Percentiles rank a stretch among this genome's conserved stretches.
Conservation (phyloP, 37 sponge, comb jelly and placozoan species). For the Aphrocallistes beatrix region DNA sequence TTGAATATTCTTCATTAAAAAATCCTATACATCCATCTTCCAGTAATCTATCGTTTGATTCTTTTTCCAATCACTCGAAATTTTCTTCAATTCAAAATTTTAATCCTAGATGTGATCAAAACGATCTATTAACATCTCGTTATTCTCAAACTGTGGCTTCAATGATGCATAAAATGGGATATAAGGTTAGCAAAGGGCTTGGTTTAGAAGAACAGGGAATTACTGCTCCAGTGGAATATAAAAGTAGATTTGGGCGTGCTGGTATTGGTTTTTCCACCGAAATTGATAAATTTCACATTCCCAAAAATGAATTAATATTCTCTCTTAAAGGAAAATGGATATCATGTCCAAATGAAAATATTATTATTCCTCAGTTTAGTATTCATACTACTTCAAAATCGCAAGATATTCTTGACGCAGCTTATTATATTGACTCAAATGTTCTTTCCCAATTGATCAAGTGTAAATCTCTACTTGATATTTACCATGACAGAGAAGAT, state of each 20-base stretch:
- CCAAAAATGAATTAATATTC: neutral
- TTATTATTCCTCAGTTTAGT: neutral
- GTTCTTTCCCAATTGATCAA: neutral
- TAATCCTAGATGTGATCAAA: too few relatives aligned
- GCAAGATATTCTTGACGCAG: neutral
- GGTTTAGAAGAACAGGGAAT: conserved; percentile 47
- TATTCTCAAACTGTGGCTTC: neutral
- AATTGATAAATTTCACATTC: neutral
- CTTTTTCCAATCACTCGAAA: neutral
- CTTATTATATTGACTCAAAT: neutral
- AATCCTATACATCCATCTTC: neutral
- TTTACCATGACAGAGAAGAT: conserved; percentile 35
- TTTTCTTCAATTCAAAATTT: neutral
- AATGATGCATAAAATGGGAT: conserved; percentile 48
- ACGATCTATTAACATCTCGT: too few relatives aligned
- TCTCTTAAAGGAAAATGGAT: neutral
- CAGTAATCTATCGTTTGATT: neutral
- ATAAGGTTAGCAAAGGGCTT: conserved; percentile 46
- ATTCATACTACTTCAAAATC: neutral
- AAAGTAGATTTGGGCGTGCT: neutral
- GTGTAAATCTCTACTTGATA: neutral
- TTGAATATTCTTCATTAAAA: neutral
- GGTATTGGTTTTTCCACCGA: neutral
- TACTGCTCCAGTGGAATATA: conserved; percentile 34
- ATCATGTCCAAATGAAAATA: neutral